Base-by-base conservation (phyloP, 2,113 vertebrate genomes). In the Drymodes brunneopygia region DNA sequence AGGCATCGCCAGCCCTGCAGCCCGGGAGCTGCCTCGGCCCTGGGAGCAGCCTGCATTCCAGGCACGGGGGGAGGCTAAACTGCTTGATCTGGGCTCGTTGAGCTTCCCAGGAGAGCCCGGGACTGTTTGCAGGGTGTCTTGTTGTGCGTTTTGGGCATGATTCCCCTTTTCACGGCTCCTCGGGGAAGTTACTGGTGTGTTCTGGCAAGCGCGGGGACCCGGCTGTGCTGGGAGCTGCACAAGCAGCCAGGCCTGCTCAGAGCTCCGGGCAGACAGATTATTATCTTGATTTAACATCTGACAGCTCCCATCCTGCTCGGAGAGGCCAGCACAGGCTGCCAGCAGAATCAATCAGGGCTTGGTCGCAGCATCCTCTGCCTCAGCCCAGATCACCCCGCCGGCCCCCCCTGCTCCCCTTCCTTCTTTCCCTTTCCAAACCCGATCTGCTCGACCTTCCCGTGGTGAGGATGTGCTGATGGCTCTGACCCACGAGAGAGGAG, bases 241-340 rank as follows among this genome's bases (percentile, higher is more conserved):
- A 6, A 33, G 95, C 86, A 73, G 86, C 91, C 69, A 31, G 89
- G 89, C 81, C 94, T 74, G 91, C 83, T 78, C 84, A 5, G 48
- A 73, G 94, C 87, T 88, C 50, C 2, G 54, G 79, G 77, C 11
- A 86, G 79, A 58, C 74, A 71, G 83, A 72, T 72, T 67, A 91
- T 77, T 50, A 72, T 90, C 91, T 86, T 60, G 62, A 88, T 94
- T 90, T 80, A 72, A 53, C 81, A 82, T 67, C 96, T 57, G 66
- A 80, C 78, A 75, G 91, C 93, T 91, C 48, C 93, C 87, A 81
- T 64, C 61, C 91, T 64, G 35, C 95, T 87, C 3, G 4, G n/a
- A 51, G 92, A 85, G 48, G 44, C 40, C 29, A 42, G 42, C 7
- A 1, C 92, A 29, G 81, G 56, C 90, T 71, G 92, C 53, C 5